Conservation (phyloP, 2,888 invertebrate genomes). For the Candidula unifasciata region DNA sequence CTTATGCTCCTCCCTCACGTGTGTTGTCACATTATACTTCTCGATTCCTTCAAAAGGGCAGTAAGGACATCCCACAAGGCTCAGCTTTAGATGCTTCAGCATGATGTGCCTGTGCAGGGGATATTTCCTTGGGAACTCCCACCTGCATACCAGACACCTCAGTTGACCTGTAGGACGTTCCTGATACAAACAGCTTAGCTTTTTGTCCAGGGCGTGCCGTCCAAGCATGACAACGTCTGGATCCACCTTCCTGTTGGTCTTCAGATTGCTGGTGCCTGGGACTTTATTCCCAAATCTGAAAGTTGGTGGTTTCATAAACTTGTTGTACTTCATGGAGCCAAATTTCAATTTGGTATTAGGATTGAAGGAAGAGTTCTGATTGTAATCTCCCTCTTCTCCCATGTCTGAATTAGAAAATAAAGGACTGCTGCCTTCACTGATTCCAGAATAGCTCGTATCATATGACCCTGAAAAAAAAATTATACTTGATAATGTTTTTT, state of each 20-base stretch:
- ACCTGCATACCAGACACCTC: conserved; percentile 55
- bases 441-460: too few species aligned
- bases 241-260: conserved; percentile 19
- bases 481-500: too few species aligned
- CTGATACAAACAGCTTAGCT: conserved; percentile 43
- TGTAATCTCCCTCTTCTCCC: background rate
- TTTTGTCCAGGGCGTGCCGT: conserved; percentile 35
- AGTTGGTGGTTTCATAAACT: background rate
- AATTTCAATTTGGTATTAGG: background rate
- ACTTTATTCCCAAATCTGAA: conserved; percentile 40
- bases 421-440: too few species aligned
- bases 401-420: too few species aligned
- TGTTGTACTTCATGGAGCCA: background rate
- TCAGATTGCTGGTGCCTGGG: background rate
- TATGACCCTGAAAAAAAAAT: too few species aligned
- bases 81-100: conserved; percentile 57
- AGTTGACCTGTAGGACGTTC: conserved; percentile 33
- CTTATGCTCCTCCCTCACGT: conserved; percentile 58
- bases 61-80: conserved; percentile 56
- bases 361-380: background rate
- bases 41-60: conserved; percentile 58
- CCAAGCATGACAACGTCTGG: conserved; percentile 48
- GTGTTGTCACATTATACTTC: conserved; percentile 56
- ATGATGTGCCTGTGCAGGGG: conserved; percentile 58
- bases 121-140: conserved; percentile 59